Conservation (phyloP, 37 sponge, comb jelly and placozoan genomes). For the Haliclona indistincta region DNA sequence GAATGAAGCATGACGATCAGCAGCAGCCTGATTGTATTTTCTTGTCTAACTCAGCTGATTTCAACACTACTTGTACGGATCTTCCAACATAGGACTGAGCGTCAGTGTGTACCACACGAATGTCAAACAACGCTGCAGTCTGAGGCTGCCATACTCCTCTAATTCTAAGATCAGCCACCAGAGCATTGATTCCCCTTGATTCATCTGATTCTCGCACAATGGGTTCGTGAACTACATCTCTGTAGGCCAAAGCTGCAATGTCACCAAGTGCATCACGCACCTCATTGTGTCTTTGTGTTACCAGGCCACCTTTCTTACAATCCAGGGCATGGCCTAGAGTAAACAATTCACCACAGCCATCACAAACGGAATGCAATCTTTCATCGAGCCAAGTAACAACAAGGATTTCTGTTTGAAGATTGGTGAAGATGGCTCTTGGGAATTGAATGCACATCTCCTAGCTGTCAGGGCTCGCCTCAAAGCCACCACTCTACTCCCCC, state of each 20-base stretch:
- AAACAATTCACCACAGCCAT: conserved; percentile 50
- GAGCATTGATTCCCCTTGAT: neutral
- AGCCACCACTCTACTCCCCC: no score
- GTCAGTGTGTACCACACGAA: conserved; percentile 61
- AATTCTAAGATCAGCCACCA: conserved; percentile 39
- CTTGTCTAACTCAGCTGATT: conserved; percentile 40
- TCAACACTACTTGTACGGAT: conserved; percentile 14
- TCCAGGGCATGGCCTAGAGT: conserved; percentile 48
- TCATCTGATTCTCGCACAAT: conserved; percentile 25
- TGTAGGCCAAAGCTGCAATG: conserved; percentile 36
- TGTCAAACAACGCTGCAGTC: conserved; percentile 50
- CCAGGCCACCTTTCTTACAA: conserved; percentile 37
- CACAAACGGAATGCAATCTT: no score
- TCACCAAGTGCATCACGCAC: conserved; percentile 40
- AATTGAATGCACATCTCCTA: no score
- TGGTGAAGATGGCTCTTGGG: conserved; percentile 13
- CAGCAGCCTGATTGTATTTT: conserved; percentile 31
- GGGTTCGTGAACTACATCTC: conserved; percentile 32
- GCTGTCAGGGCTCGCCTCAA: no score
- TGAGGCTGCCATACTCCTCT: conserved; percentile 53
- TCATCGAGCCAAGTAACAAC: no score
- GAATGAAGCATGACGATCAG: conserved; percentile 19
- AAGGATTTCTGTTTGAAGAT: conserved; percentile 19
- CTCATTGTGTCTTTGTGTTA: conserved; percentile 46
- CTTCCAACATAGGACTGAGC: conserved; percentile 25